Conservation (phyloP, 2,797 vertebrate species). For the Sebastes jordani region DNA sequence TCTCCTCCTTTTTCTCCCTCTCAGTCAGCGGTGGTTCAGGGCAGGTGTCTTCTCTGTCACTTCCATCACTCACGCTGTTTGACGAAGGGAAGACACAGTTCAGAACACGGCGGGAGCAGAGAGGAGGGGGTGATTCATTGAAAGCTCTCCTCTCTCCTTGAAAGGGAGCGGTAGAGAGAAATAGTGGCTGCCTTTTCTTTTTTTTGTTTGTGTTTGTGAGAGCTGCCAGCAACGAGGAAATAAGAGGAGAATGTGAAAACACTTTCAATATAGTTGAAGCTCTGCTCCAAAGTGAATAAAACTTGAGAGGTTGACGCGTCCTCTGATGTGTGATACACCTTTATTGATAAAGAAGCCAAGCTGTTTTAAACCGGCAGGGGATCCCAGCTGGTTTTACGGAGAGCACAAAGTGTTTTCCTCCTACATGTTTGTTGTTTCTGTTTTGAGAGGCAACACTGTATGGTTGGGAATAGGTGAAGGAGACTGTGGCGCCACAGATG, state of each 20-base stretch:
- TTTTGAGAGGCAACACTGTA: constrained; percentile 5
- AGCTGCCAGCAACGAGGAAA: constrained; percentile 41
- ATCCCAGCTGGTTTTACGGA: constrained; percentile 29
- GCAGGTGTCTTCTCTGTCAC: constrained; percentile 77
- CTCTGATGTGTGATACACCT: constrained; percentile 41
- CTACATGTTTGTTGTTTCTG: constrained; percentile 18
- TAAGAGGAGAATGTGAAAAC: constrained; percentile 8
- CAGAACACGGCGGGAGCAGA: constrained; percentile 50
- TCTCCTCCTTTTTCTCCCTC: constrained; percentile 32
- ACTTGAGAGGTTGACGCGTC: background rate
- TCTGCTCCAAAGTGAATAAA: constrained; percentile 35
- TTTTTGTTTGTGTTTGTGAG: constrained; percentile 3
- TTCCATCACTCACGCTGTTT: constrained; percentile 75
- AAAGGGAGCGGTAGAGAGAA: constrained; percentile 37
- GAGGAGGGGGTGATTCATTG: constrained; percentile 60
- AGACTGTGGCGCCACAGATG: background rate
- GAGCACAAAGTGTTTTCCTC: constrained; percentile 18
- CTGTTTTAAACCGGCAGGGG: constrained; percentile 27
- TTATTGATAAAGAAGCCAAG: constrained; percentile 42
- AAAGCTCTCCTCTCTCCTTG: constrained; percentile 52
- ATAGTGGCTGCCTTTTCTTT: constrained; percentile 4
- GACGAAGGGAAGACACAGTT: constrained; percentile 68
- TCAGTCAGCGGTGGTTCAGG: constrained; percentile 66
- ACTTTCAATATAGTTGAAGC: constrained; percentile 17
- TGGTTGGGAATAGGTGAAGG: background rate